Evolutionary conservation across 2,113 vertebrate species (phyloP).

Genomic region (Antennarius striatus): DNA sequence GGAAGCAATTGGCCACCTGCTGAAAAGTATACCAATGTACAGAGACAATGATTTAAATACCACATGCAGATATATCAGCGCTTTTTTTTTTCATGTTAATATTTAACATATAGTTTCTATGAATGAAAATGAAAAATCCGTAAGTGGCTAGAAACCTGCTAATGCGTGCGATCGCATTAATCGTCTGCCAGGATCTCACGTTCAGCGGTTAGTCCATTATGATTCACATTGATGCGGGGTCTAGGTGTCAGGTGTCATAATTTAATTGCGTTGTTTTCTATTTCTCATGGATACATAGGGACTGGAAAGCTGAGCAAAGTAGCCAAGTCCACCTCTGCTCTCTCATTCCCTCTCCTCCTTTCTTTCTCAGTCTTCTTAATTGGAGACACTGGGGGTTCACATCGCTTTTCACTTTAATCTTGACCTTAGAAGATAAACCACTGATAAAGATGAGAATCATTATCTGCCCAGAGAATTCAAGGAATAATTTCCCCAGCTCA

Average conservation of each 20-base stretch:
- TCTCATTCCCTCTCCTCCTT: constrained; percentile 30
- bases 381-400: constrained; percentile 81
- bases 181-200: constrained; percentile 79
- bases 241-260: constrained; percentile 85
- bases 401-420: constrained; percentile 83
- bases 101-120: constrained; percentile 15
- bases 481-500: constrained; percentile 72
- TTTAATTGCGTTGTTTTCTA: constrained; percentile 85
- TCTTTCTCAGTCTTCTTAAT: constrained; percentile 71
- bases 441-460: constrained; percentile 81
- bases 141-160: constrained; percentile 58
- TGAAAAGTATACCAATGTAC: constrained; percentile 6
- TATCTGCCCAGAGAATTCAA: constrained; percentile 78
- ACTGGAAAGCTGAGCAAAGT: constrained; percentile 66
- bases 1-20: constrained; percentile 15
- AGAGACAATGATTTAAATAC: constrained; percentile 10
- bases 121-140: constrained; percentile 25
- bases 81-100: constrained; percentile 1
- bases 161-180: constrained; percentile 81
- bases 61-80: not conserved
- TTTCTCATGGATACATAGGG: constrained; percentile 75
- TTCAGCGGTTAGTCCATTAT: constrained; percentile 79
- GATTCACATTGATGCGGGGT: constrained; percentile 80
- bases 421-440: constrained; percentile 82
- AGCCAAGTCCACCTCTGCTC: constrained; percentile 60